These are phyloP conservation scores for Brachionus koreanus DNA, from an alignment of 1,140 invertebrate species.

Conservation along the genomic window DNA sequence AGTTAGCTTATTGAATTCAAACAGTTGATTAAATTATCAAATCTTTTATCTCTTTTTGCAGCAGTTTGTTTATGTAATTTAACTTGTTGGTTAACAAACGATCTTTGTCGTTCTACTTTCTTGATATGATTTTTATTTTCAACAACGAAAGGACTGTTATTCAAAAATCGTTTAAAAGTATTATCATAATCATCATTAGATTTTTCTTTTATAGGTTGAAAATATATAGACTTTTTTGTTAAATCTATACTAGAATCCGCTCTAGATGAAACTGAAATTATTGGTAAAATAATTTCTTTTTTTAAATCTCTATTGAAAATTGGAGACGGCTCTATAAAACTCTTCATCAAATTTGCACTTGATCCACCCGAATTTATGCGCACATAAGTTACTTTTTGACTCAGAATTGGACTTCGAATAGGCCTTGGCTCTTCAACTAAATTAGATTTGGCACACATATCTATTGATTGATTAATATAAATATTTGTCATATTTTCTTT, in stretches of 20 bases:
- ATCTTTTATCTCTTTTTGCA: neutral
- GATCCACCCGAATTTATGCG: neutral
- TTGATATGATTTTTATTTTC: neutral
- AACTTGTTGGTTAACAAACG: neutral
- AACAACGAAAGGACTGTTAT: neutral
- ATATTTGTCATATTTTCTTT: neutral
- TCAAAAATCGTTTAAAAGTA: neutral
- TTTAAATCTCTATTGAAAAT: neutral
- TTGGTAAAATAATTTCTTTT: neutral
- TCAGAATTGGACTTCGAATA: neutral
- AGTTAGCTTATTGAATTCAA: neutral
- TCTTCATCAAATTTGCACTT: neutral
- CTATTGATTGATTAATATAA: neutral
- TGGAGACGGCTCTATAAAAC: neutral
- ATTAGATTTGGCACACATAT: neutral
- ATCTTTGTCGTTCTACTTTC: neutral
- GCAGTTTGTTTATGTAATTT: neutral
- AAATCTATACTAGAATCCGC: neutral
- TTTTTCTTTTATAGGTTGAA: neutral
- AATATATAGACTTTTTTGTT: neutral
- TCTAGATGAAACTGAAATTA: neutral
- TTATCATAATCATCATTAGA: neutral
- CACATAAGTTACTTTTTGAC: constrained; percentile 5
- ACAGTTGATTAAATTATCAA: neutral
- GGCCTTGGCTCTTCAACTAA: neutral